A percentile compares a stretch with the other conserved stretches of the same genome.
Evolutionary conservation across 2,113 vertebrate species (phyloP).

Genomic region (Engystomops pustulosus): DNA sequence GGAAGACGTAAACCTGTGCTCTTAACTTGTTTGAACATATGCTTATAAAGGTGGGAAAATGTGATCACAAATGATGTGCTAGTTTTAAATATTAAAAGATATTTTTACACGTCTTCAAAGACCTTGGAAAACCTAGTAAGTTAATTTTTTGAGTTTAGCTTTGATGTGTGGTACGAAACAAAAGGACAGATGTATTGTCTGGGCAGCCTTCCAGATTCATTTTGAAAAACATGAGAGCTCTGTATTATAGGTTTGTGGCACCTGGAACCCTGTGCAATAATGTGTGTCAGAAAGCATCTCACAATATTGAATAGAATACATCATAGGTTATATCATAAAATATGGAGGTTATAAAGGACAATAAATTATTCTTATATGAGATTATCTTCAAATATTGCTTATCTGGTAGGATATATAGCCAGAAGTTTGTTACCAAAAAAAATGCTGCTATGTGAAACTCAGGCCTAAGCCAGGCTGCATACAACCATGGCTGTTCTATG

Average conservation of each 20-base stretch:
- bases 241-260: conserved; percentile 27
- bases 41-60: conserved; percentile 35
- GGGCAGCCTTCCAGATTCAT: conserved; percentile 51
- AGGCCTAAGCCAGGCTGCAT: no score
- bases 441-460: no score
- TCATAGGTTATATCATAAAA: conserved; percentile 5
- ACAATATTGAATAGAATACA: conserved; percentile 14
- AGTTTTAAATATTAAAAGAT: conserved; percentile 43
- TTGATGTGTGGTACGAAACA: conserved; percentile 49
- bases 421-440: background rate
- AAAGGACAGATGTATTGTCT: conserved; percentile 54
- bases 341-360: background rate
- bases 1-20: background rate
- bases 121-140: conserved; percentile 30
- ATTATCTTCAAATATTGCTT: background rate
- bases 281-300: conserved; percentile 29
- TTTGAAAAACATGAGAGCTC: conserved; percentile 35
- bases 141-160: conserved; percentile 37
- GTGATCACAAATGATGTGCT: conserved; percentile 47
- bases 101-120: conserved; percentile 57
- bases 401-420: background rate
- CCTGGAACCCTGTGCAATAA: conserved; percentile 36
- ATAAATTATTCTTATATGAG: conserved; percentile 12
- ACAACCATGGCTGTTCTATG: no score
- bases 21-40: conserved; percentile 32